Evolutionary conservation across 2,113 vertebrate species (phyloP).

Genomic region (Callaeas wilsoni): DNA sequence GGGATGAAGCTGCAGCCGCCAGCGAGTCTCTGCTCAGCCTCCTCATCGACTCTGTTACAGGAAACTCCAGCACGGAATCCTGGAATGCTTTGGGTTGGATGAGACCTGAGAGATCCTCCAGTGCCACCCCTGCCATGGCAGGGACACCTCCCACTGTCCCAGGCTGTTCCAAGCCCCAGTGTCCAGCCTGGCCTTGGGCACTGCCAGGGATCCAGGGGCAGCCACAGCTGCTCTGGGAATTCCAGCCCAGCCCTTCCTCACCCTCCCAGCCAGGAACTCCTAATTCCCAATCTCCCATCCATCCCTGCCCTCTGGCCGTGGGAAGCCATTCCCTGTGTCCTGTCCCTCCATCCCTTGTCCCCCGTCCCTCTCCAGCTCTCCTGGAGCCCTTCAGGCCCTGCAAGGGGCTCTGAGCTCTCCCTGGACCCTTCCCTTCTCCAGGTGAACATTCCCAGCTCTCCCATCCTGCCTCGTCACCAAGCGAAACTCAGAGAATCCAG

Average conservation of each 20-base stretch:
- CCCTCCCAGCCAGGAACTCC: background rate
- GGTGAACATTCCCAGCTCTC: background rate
- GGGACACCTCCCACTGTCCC: background rate
- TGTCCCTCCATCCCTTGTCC: background rate
- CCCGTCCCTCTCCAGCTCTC: background rate
- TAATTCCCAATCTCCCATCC: background rate
- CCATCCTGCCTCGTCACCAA: background rate
- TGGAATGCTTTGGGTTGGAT: no score
- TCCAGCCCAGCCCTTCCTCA: background rate
- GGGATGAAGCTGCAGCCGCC: background rate
- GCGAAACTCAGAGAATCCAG: fast-evolving
- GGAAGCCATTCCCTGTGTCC: background rate
- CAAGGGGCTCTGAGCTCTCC: background rate
- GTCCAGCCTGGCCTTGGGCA: background rate
- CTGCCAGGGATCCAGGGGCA: background rate
- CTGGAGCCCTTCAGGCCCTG: background rate
- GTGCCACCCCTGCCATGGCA: background rate
- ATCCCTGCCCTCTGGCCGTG: fast-evolving
- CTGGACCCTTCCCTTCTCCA: background rate
- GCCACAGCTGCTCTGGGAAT: background rate
- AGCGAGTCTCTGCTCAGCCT: background rate
- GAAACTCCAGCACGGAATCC: no score
- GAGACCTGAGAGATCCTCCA: background rate
- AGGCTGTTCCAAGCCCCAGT: background rate
- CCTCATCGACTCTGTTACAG: background rate